Evolutionary conservation across 2,888 invertebrate genomes (phyloP).

Genomic region (Tuta absoluta): DNA sequence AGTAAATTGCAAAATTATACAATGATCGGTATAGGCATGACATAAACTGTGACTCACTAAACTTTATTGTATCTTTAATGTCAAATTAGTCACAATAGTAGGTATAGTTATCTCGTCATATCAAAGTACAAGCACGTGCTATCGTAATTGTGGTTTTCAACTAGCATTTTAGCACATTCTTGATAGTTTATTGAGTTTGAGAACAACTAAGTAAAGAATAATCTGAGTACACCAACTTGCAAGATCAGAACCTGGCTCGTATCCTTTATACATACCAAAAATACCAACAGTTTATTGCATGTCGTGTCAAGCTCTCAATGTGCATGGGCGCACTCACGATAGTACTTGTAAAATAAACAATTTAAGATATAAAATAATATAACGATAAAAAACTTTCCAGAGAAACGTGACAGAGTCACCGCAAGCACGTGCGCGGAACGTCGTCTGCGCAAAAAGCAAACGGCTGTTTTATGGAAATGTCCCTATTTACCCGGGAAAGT

Average conservation of each 20-base stretch:
- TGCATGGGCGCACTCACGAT: not conserved
- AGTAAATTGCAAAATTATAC: conserved; percentile 26
- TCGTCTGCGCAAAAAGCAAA: conserved; percentile 60
- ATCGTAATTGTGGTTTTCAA: not conserved
- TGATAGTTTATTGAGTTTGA: too few relatives aligned
- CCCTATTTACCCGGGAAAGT: conserved; percentile 66
- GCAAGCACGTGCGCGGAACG: conserved; percentile 58
- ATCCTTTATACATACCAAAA: too few relatives aligned
- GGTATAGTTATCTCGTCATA: not conserved
- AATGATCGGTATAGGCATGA: conserved; percentile 19
- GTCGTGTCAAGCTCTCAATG: not conserved
- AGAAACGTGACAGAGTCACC: conserved; percentile 35
- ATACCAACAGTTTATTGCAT: not conserved
- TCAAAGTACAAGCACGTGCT: not conserved
- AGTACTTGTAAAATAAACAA: not conserved
- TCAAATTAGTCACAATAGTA: conserved; percentile 28
- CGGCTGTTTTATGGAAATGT: conserved; percentile 75
- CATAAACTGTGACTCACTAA: conserved; percentile 25
- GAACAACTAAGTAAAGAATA: too few relatives aligned
- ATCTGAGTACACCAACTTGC: too few relatives aligned
- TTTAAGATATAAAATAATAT: not conserved
- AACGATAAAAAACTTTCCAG: conserved; percentile 15
- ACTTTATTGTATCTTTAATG: conserved; percentile 18
- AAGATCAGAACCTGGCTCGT: not conserved
- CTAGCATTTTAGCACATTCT: too few relatives aligned